These are phyloP conservation scores for Fundulus diaphanus DNA, from an alignment of 2,797 vertebrate genomes.

Conservation along the genomic window DNA sequence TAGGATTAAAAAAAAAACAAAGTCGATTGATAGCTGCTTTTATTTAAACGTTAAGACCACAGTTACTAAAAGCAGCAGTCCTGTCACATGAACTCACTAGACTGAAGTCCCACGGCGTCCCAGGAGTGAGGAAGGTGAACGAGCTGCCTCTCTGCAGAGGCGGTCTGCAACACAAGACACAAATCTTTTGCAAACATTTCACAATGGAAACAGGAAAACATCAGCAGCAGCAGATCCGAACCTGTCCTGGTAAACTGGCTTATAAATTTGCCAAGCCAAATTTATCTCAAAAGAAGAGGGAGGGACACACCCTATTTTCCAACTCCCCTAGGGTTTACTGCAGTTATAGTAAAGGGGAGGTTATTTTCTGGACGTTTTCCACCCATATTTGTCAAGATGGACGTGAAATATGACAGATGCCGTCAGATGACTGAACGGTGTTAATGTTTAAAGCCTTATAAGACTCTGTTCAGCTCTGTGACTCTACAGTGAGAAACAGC, in stretches of 20 bases:
- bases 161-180: conserved; percentile 72
- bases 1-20: background rate
- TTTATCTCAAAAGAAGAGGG: background rate
- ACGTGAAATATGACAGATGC: conserved; percentile 11
- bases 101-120: conserved; percentile 90
- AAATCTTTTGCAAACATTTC: background rate
- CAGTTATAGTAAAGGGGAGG: background rate
- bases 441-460: conserved; percentile 21
- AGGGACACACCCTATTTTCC: background rate
- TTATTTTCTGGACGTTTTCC: background rate
- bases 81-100: conserved; percentile 79
- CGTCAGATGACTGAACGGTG: background rate
- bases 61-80: background rate
- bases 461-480: conserved; percentile 14
- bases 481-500: conserved; percentile 7
- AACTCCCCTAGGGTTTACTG: background rate
- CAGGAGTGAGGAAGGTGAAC: conserved; percentile 91
- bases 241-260: background rate
- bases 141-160: conserved; percentile 89
- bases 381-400: background rate
- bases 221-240: background rate
- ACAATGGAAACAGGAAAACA: conserved; percentile 1
- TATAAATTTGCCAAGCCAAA: background rate
- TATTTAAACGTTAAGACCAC: background rate
- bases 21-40: background rate